These are phyloP conservation scores for Irena cyanogastra DNA, from an alignment of 2,113 vertebrate species.

Conservation along the genomic window DNA sequence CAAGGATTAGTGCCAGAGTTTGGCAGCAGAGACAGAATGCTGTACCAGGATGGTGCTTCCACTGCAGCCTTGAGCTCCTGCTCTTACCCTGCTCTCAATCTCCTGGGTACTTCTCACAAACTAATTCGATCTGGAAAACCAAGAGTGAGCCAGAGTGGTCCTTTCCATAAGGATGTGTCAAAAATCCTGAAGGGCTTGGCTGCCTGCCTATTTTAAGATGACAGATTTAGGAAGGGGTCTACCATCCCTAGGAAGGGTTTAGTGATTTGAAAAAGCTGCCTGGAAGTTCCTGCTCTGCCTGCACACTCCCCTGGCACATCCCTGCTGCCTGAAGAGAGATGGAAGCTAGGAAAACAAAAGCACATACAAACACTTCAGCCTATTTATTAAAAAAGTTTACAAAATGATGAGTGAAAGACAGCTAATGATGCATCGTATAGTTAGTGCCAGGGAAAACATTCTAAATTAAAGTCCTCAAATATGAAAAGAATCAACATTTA, in stretches of 20 bases:
- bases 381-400: conserved; percentile 32
- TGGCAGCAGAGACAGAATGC: not conserved
- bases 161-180: not conserved
- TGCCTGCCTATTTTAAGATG: not conserved
- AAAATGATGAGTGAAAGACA: conserved; percentile 57
- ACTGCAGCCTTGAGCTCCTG: not conserved
- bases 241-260: not conserved
- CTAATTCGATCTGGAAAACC: not conserved
- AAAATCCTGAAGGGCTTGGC: not conserved
- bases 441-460: conserved; percentile 25
- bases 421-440: conserved; percentile 41
- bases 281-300: not conserved
- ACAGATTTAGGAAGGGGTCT: not conserved
- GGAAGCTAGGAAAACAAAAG: not conserved
- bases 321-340: not conserved
- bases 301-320: not conserved
- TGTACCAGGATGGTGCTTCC: not conserved
- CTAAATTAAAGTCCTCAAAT: conserved; percentile 54
- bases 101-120: not conserved
- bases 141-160: not conserved
- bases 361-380: not conserved
- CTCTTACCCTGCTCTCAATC: not conserved
- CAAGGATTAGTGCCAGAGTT: not conserved
- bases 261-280: not conserved
- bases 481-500: conserved; percentile 64